Percentiles rank a stretch among this genome's conserved stretches.
phyloP scores from a whole-genome alignment of 1,140 invertebrate species.

The Pseudoatta argentina region DNA sequence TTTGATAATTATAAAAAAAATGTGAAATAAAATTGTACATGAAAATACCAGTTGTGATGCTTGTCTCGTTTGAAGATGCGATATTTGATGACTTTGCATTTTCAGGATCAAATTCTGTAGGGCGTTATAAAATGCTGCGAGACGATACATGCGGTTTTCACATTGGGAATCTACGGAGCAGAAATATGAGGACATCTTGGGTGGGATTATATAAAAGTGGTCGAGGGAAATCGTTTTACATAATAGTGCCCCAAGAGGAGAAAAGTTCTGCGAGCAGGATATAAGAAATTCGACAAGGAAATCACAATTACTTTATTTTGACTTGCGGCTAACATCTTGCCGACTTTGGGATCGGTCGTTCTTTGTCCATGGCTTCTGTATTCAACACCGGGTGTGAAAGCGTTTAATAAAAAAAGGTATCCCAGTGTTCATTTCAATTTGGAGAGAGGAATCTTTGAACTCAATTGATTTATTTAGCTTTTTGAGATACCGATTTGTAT shows the following conservation, averaged over 20 bases:
- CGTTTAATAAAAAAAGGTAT: slow-evolving; percentile 40
- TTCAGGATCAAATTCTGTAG: not conserved
- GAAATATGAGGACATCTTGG: not conserved
- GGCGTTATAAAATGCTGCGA: slow-evolving; percentile 27
- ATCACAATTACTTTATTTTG: slow-evolving; percentile 80
- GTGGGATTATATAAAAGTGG: slow-evolving; percentile 27
- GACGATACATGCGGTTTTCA: not conserved
- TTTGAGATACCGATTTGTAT: slow-evolving; percentile 78
- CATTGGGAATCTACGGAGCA: not conserved
- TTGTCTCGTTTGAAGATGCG: not conserved
- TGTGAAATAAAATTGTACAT: not conserved
- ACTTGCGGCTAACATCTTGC: slow-evolving; percentile 69
- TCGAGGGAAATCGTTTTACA: slow-evolving; percentile 8
- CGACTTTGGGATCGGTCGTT: slow-evolving; percentile 31
- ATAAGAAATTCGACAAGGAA: slow-evolving; percentile 55
- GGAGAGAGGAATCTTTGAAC: slow-evolving; percentile 69
- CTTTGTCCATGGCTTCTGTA: slow-evolving; percentile 35
- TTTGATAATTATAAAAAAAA: not conserved
- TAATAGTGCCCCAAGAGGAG: not conserved
- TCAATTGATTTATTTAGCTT: slow-evolving; percentile 70
- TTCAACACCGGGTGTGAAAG: slow-evolving; percentile 56
- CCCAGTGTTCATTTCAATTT: slow-evolving; percentile 60
- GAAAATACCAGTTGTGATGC: not conserved
- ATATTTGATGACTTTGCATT: not conserved
- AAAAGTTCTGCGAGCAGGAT: not conserved